Evolutionary conservation across 2,113 vertebrate genomes (phyloP).

Genomic region (Tapirus terrestris): DNA sequence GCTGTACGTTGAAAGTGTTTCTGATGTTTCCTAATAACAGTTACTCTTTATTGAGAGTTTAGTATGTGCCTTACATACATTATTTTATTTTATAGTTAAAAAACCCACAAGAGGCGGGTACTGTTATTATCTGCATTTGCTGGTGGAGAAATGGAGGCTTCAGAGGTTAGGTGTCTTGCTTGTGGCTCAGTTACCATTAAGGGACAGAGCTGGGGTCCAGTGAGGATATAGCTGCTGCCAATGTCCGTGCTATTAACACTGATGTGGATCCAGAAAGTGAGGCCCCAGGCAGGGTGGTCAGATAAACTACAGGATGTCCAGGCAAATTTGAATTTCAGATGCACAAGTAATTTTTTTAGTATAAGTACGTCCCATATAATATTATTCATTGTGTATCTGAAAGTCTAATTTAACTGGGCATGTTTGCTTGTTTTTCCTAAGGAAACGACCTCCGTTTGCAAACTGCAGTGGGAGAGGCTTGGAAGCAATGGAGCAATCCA

Average conservation of each 20-base stretch:
- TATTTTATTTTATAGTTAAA: background rate
- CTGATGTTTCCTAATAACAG: background rate
- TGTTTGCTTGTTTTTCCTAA: background rate
- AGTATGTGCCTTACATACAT: background rate
- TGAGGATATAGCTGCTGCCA: rapidly evolving
- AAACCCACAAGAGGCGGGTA: background rate
- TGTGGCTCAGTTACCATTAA: background rate
- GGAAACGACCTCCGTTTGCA: background rate
- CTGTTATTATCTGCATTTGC: background rate
- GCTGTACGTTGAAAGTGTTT: background rate
- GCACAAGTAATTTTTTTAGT: background rate
- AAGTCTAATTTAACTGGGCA: background rate
- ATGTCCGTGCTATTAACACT: rapidly evolving
- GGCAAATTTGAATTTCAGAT: background rate
- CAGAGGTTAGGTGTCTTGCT: background rate
- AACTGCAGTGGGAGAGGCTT: background rate
- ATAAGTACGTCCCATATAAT: background rate
- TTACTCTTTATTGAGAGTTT: background rate
- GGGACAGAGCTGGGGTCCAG: background rate
- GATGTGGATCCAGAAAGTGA: background rate
- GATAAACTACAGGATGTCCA: background rate
- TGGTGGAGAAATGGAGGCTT: background rate
- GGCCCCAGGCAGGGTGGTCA: background rate
- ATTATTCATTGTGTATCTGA: background rate
- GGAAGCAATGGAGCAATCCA: background rate